phyloP scores from a whole-genome alignment of 2,888 invertebrate genomes.

The Heliconius aoede region DNA sequence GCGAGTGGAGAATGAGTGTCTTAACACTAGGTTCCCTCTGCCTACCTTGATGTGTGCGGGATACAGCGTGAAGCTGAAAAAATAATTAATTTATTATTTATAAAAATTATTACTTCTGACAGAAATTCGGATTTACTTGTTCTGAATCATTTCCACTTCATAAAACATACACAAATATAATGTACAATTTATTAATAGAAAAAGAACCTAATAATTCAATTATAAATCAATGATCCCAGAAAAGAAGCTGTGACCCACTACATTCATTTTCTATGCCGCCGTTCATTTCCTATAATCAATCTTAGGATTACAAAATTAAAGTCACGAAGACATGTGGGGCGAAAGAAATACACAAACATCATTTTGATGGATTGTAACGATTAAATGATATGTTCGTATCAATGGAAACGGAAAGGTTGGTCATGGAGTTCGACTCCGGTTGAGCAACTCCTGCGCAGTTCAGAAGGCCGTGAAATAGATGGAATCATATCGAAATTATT shows the following conservation, averaged over 20 bases:
- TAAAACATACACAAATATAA: neutral
- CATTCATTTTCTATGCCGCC: too few species aligned
- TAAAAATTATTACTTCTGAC: neutral
- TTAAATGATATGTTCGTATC: constrained; percentile 44
- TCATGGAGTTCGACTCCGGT: constrained; percentile 56
- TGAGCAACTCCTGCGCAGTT: constrained; percentile 34
- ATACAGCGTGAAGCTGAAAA: too few species aligned
- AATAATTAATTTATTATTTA: too few species aligned
- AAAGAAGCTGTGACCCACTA: constrained; percentile 26
- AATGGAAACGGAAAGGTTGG: constrained; percentile 48
- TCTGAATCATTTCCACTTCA: neutral
- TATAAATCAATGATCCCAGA: constrained; percentile 6
- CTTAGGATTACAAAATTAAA: constrained; percentile 31
- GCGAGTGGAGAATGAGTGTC: too few species aligned
- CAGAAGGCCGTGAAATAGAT: constrained; percentile 57
- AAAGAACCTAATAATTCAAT: neutral
- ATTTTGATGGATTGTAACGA: constrained; percentile 48
- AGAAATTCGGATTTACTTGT: too few species aligned
- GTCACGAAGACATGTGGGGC: constrained; percentile 26
- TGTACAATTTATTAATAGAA: neutral
- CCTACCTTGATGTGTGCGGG: too few species aligned
- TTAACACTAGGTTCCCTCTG: too few species aligned
- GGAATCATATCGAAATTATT: constrained; percentile 49
- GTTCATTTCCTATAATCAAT: constrained; percentile 35
- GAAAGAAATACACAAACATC: constrained; percentile 42